A percentile compares a stretch with the other conserved stretches of the same genome.
Conservation (phyloP, 2,797 vertebrate species). For the Aphelocoma californica region DNA sequence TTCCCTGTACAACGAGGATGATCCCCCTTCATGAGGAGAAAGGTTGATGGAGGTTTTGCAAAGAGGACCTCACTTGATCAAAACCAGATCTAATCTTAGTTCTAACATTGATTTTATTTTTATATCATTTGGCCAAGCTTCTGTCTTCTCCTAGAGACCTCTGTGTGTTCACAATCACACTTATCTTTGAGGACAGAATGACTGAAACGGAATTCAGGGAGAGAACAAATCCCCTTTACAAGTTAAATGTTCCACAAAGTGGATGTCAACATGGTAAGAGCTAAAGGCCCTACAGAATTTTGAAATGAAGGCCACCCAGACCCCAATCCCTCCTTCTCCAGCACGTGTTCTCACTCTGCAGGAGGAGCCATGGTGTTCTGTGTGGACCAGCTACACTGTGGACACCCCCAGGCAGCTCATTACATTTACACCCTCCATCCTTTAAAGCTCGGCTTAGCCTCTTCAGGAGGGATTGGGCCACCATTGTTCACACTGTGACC, state of each 20-base stretch:
- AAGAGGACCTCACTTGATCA: neutral
- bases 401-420: neutral
- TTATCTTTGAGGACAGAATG: neutral
- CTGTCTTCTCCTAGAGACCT: neutral
- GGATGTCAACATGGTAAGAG: rapidly evolving
- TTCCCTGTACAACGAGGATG: rapidly evolving
- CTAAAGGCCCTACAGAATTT: neutral
- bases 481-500: neutral
- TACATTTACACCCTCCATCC: neutral
- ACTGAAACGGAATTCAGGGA: neutral
- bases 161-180: neutral
- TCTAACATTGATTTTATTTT: neutral
- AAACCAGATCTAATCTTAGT: neutral
- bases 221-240: neutral
- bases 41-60: neutral
- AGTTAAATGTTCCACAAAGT: neutral
- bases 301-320: neutral
- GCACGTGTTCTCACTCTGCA: rapidly evolving
- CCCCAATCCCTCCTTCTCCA: neutral
- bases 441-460: neutral
- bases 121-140: neutral
- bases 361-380: neutral
- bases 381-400: rapidly evolving
- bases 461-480: neutral
- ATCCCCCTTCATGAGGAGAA: neutral